Evolutionary conservation across 2,888 invertebrate genomes (phyloP), one percentile per base, ranked within the genome.

Genomic region (Eledone cirrhosa): DNA sequence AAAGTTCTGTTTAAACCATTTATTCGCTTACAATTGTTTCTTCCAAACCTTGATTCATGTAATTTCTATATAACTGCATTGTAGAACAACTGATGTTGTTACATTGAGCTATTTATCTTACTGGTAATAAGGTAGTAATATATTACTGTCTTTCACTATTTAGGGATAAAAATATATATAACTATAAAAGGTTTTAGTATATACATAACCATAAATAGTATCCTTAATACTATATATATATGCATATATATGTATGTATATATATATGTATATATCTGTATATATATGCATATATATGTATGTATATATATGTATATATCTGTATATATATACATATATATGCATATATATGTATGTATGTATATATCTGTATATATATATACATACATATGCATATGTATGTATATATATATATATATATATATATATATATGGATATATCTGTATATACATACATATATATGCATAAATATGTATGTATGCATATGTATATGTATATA

Each of bases 371-470:
- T n/a, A 65, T 65, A 1, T 24, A 2, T 65, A 22, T 65, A 27
- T 65, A 7, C 29, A 5, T 65, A 27, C 29, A 27, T 27, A 24
- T 65, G 29, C 29, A 24, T 27, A 14, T 27, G 5, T 27, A 31
- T 29, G 16, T n/a, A 27, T 27, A 65, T 27, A 65, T 65, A 65
- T 65, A 65, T 65, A 65, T 65, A 27, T 65, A 65, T 65, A 27
- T 65, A 65, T 65, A 65, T 65, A 65, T 65, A 27, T 65, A n/a
- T n/a, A n/a, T 65, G 7, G 2, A n/a, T 65, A n/a, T 22, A n/a
- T 22, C 1, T 5, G 65, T 65, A 29, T 24, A 29, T 65, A 29
- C 24, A 29, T 24, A 29, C 29, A 29, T 65, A 24, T n/a, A 29
- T 65, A 24, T 65, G 13, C 24, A 16, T 65, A 29, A 24, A 29